Conservation (phyloP, 1,140 invertebrate genomes). For the Drepana arcuata region DNA sequence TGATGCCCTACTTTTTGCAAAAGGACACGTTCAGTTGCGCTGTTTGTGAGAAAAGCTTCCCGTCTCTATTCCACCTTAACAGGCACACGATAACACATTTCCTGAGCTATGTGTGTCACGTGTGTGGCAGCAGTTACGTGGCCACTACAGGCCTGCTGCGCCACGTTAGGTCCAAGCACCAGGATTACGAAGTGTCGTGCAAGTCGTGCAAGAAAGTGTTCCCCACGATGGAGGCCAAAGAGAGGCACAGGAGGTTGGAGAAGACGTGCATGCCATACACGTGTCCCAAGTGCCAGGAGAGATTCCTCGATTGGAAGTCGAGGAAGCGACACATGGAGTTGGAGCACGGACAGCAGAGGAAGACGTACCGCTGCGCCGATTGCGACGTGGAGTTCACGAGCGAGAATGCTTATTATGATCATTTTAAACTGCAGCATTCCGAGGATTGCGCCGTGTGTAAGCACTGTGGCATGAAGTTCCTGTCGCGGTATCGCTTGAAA, state of each 20-base stretch:
- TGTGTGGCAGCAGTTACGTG: conserved; percentile 52
- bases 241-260: conserved; percentile 37
- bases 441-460: conserved; percentile 44
- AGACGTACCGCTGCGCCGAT: conserved; percentile 35
- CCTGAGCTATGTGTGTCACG: conserved; percentile 47
- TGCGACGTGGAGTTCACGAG: conserved; percentile 41
- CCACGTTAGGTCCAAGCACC: conserved; percentile 45
- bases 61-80: conserved; percentile 47
- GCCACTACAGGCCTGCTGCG: conserved; percentile 41
- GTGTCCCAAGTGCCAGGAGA: conserved; percentile 45
- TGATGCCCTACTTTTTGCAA: conserved; percentile 45
- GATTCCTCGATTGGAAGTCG: conserved; percentile 45
- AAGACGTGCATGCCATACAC: conserved; percentile 54
- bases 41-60: conserved; percentile 41
- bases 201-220: conserved; percentile 42
- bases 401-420: conserved; percentile 44
- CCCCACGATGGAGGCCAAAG: conserved; percentile 49
- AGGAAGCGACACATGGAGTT: conserved; percentile 46
- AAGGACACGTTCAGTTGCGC: conserved; percentile 39
- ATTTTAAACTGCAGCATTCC: conserved; percentile 49
- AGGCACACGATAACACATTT: conserved; percentile 57
- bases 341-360: conserved; percentile 32
- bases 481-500: conserved; percentile 37
- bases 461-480: conserved; percentile 51
- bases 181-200: conserved; percentile 43